phyloP scores from a whole-genome alignment of 2,888 invertebrate species.

The Dermolepida albohirtum region DNA sequence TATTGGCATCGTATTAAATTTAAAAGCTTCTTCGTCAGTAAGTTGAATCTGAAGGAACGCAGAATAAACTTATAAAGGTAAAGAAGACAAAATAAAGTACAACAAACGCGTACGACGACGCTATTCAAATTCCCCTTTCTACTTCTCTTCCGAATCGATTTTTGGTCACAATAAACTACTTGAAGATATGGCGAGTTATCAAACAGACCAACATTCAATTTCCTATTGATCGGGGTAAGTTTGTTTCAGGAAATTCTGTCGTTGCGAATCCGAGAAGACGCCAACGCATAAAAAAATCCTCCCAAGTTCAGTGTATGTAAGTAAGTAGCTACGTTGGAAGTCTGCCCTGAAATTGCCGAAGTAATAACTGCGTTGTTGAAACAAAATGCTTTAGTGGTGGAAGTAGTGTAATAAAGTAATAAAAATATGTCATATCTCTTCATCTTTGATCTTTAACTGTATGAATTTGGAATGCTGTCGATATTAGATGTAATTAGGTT shows the following conservation, averaged over 20 bases:
- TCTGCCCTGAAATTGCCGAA: slow-evolving; percentile 17
- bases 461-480: no score
- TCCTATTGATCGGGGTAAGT: slow-evolving; percentile 11
- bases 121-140: slow-evolving; percentile 16
- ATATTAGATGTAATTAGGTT: no score
- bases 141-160: slow-evolving; percentile 9
- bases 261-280: slow-evolving; percentile 7
- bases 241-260: slow-evolving; percentile 24
- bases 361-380: slow-evolving; percentile 12
- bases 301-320: slow-evolving; percentile 10
- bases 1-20: no score
- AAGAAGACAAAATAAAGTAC: slow-evolving; percentile 16
- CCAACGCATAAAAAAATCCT: not conserved
- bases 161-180: slow-evolving; percentile 26
- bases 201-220: slow-evolving; percentile 35
- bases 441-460: no score
- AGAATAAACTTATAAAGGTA: slow-evolving; percentile 10
- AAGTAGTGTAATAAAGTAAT: no score
- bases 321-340: slow-evolving; percentile 4
- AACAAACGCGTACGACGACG: slow-evolving; percentile 22
- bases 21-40: not conserved
- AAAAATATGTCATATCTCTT: no score
- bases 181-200: slow-evolving; percentile 35
- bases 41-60: not conserved
- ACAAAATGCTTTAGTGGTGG: not conserved